phyloP scores from a whole-genome alignment of 1,140 invertebrate genomes.

The Berghia stephanieae region DNA sequence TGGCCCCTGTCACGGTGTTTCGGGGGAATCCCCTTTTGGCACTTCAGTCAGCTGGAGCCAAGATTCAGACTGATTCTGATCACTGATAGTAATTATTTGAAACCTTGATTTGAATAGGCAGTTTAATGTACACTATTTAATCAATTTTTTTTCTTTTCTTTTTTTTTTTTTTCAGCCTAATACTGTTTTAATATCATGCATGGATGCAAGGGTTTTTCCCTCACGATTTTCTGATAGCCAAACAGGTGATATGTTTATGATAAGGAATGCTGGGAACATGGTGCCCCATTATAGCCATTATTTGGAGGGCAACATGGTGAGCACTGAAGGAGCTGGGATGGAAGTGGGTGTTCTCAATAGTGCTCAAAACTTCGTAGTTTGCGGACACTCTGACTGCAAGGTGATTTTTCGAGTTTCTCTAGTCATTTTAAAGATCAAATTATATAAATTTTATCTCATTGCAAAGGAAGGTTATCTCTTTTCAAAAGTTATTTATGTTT shows the following conservation, averaged over 20 bases:
- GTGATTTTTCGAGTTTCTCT: conserved; percentile 57
- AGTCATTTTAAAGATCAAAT: not conserved
- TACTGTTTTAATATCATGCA: conserved; percentile 96
- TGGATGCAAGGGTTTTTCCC: conserved; percentile 96
- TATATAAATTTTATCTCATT: not conserved
- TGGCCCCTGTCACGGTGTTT: no score
- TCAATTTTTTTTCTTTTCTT: no score
- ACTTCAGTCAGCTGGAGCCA: no score
- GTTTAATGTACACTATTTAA: no score
- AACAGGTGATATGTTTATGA: conserved; percentile 97
- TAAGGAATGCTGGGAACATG: conserved; percentile 86
- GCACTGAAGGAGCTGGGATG: conserved; percentile 92
- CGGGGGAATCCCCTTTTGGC: no score
- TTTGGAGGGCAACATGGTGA: conserved; percentile 55
- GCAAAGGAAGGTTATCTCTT: no score
- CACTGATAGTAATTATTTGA: no score
- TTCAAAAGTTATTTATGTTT: no score
- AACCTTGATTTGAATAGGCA: no score
- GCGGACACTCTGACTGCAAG: conserved; percentile 97
- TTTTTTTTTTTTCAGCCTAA: conserved; percentile 77
- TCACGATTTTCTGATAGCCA: conserved; percentile 94
- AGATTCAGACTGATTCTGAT: no score
- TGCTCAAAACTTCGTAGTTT: conserved; percentile 92
- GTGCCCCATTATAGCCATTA: conserved; percentile 51
- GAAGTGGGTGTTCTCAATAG: conserved; percentile 94